Percentiles rank a stretch among this genome's conserved stretches.
Conservation (phyloP, 1,140 invertebrate species). For the Neodiprion lecontei region DNA sequence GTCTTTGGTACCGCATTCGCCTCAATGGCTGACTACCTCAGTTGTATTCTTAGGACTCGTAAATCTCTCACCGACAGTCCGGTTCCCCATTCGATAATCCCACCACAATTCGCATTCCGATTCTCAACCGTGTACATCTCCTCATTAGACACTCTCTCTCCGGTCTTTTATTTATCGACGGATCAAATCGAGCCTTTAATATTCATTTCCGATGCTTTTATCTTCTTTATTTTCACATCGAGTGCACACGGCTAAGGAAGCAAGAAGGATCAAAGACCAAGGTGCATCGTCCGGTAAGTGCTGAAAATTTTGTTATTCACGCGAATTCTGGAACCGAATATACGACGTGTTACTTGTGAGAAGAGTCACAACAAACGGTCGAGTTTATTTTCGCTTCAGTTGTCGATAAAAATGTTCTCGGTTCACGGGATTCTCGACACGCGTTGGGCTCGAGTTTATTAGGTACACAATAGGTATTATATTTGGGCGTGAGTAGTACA, state of each 20-base stretch:
- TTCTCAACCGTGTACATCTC: background rate
- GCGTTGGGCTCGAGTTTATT: slow-evolving; percentile 1
- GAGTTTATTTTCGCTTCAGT: background rate
- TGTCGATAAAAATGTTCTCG: background rate
- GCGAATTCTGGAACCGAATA: too few relatives aligned
- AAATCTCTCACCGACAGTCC: background rate
- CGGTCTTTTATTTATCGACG: background rate
- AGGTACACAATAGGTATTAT: background rate
- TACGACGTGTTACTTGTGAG: background rate
- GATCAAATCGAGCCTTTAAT: background rate
- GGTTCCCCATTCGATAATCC: background rate
- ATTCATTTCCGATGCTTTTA: background rate
- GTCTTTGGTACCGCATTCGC: background rate
- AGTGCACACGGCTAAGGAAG: background rate
- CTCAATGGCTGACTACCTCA: background rate
- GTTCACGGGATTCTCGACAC: background rate
- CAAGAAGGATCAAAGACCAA: too few relatives aligned
- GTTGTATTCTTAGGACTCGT: slow-evolving; percentile 42
- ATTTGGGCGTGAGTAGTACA: slow-evolving; percentile 4
- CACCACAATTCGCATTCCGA: background rate
- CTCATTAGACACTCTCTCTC: background rate
- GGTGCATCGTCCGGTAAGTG: too few relatives aligned
- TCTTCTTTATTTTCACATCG: background rate
- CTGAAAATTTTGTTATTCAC: too few relatives aligned
- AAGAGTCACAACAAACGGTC: background rate